phyloP scores from a whole-genome alignment of 2,888 invertebrate species.

The Yponomeuta plumbellus region DNA sequence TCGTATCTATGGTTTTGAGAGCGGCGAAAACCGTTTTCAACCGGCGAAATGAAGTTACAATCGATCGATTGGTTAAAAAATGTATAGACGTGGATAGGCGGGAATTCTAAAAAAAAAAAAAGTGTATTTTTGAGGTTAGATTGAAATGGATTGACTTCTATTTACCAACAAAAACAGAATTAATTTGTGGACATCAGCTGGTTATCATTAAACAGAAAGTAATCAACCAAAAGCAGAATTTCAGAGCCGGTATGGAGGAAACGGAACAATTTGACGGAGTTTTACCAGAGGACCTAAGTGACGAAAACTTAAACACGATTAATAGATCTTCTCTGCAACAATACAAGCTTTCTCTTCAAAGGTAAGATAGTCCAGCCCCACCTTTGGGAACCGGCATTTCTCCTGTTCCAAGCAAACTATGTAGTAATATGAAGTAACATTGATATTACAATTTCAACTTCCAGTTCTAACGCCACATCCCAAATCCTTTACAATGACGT shows the following conservation, averaged over 20 bases:
- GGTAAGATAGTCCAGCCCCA: slow-evolving; percentile 28
- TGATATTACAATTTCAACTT: slow-evolving; percentile 23
- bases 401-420: too few species aligned
- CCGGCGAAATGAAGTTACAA: background rate
- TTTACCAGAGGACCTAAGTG: slow-evolving; percentile 31
- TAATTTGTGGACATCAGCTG: too few species aligned
- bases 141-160: background rate
- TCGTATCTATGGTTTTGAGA: background rate
- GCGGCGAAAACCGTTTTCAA: background rate
- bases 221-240: background rate
- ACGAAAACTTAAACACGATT: slow-evolving; percentile 30
- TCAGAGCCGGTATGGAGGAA: slow-evolving; percentile 7
- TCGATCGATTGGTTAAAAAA: background rate
- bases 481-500: slow-evolving; percentile 39
- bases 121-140: background rate
- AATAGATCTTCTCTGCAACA: slow-evolving; percentile 37
- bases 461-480: slow-evolving; percentile 50
- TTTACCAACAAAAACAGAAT: background rate
- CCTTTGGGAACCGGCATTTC: background rate
- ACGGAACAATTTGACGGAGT: slow-evolving; percentile 18
- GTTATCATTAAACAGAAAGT: too few species aligned
- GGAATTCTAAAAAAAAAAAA: background rate
- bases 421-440: background rate
- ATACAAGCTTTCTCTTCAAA: slow-evolving; percentile 36
- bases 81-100: background rate